phyloP scores from a whole-genome alignment of 2,113 vertebrate species.

The Cyprinodon variegatus region DNA sequence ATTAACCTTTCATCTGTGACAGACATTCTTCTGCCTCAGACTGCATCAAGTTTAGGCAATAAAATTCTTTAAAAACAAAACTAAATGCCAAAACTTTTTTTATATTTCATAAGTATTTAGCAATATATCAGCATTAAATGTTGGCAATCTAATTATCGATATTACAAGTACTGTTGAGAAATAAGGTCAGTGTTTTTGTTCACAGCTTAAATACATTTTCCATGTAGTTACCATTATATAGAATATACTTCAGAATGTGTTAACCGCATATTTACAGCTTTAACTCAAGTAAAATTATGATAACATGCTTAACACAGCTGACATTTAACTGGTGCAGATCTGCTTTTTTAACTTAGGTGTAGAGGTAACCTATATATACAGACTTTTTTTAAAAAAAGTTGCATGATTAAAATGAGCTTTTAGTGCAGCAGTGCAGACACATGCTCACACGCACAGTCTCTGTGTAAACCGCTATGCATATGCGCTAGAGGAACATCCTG shows the following conservation, averaged over 20 bases:
- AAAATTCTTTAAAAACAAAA: too few relatives aligned
- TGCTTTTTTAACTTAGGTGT: background rate
- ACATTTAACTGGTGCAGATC: background rate
- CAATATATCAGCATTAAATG: too few relatives aligned
- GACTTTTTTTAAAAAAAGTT: slow-evolving; percentile 14
- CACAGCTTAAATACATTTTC: background rate
- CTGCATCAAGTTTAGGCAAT: too few relatives aligned
- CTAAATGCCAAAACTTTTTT: too few relatives aligned
- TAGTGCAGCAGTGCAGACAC: slow-evolving; percentile 21
- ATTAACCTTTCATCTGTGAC: too few relatives aligned
- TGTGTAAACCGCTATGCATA: slow-evolving; percentile 56
- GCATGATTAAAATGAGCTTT: slow-evolving; percentile 18
- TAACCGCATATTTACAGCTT: background rate
- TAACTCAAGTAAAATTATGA: background rate
- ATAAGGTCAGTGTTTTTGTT: background rate
- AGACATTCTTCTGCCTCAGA: too few relatives aligned
- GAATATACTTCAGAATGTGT: background rate
- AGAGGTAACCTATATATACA: slow-evolving; percentile 14
- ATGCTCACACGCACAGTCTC: slow-evolving; percentile 42
- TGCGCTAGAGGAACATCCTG: slow-evolving; percentile 68
- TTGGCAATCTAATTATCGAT: too few relatives aligned
- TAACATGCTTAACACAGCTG: background rate
- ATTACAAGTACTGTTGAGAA: too few relatives aligned
- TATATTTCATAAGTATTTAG: too few relatives aligned
- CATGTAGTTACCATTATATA: background rate